Conservation (phyloP, 2,888 invertebrate species). For the Caenorhabditis sinica region DNA sequence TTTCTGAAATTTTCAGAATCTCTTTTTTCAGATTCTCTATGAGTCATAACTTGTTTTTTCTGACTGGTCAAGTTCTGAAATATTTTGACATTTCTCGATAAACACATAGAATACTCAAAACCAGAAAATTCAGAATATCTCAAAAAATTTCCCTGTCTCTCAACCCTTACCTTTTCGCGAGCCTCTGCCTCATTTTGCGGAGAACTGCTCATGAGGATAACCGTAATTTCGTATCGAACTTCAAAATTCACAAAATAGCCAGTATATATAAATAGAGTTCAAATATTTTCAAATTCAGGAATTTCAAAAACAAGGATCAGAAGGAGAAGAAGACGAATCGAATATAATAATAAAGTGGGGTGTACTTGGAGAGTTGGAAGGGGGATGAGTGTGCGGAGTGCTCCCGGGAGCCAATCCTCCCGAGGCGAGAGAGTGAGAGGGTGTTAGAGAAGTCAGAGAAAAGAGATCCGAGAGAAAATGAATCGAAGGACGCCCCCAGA, state of each 20-base stretch:
- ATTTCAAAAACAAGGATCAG: slow-evolving; percentile 4
- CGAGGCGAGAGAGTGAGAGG: slow-evolving; percentile 42
- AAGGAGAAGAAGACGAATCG: slow-evolving; percentile 29
- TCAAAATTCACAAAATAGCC: too few relatives aligned
- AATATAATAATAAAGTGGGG: slow-evolving; percentile 65
- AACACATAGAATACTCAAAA: too few relatives aligned
- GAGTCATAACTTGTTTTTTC: not conserved
- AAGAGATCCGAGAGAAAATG: slow-evolving; percentile 29
- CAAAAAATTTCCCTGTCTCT: not conserved
- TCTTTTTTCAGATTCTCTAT: not conserved
- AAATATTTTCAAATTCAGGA: not conserved
- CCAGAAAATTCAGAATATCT: not conserved
- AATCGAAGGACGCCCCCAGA: slow-evolving; percentile 45
- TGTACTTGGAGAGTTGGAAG: slow-evolving; percentile 51
- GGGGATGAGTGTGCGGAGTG: slow-evolving; percentile 62
- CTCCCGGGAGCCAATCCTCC: slow-evolving; percentile 60
- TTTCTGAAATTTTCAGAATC: not conserved
- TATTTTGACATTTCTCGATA: not conserved
- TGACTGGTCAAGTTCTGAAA: not conserved
- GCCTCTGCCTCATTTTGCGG: slow-evolving; percentile 72
- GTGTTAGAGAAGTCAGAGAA: slow-evolving; percentile 24
- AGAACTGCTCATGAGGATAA: slow-evolving; percentile 49
- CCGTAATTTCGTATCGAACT: not conserved
- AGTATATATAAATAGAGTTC: too few relatives aligned
- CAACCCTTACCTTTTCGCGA: slow-evolving; percentile 70